phyloP scores from a whole-genome alignment of 2,113 vertebrate genomes.

The Cololabis saira region DNA sequence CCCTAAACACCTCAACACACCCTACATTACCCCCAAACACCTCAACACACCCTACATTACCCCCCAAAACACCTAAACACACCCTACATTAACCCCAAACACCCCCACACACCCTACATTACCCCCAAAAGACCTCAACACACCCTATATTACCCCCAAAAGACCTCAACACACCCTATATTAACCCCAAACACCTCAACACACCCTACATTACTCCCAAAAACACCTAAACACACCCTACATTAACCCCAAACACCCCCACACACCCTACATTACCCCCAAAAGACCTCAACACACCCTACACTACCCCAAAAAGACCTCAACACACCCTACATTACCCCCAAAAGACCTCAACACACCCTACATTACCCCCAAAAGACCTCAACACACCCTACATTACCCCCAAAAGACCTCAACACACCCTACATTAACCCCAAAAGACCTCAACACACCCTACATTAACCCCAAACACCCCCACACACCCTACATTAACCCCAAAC shows the following conservation, averaged over 20 bases:
- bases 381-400: slow-evolving; percentile 22
- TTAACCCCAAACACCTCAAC: slow-evolving; percentile 53
- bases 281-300: too few species aligned
- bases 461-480: too few species aligned
- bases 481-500: slow-evolving; percentile 59
- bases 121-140: slow-evolving; percentile 52
- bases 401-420: too few species aligned
- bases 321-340: slow-evolving; percentile 26
- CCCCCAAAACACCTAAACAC: slow-evolving; percentile 53
- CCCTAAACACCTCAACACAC: slow-evolving; percentile 51
- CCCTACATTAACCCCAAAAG: slow-evolving; percentile 58
- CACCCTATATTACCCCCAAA: slow-evolving; percentile 2
- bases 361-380: slow-evolving; percentile 54
- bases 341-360: too few species aligned
- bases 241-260: slow-evolving; percentile 52
- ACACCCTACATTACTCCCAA: slow-evolving; percentile 5
- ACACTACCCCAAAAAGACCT: slow-evolving; percentile 49
- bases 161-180: too few species aligned
- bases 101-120: too few species aligned
- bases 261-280: slow-evolving; percentile 16
- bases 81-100: not conserved
- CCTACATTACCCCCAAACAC: not conserved
- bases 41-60: too few species aligned
- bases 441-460: slow-evolving; percentile 23
- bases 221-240: too few species aligned